Evolutionary conservation across 2,888 invertebrate species (phyloP).

Genomic region (Netelia melanura): DNA sequence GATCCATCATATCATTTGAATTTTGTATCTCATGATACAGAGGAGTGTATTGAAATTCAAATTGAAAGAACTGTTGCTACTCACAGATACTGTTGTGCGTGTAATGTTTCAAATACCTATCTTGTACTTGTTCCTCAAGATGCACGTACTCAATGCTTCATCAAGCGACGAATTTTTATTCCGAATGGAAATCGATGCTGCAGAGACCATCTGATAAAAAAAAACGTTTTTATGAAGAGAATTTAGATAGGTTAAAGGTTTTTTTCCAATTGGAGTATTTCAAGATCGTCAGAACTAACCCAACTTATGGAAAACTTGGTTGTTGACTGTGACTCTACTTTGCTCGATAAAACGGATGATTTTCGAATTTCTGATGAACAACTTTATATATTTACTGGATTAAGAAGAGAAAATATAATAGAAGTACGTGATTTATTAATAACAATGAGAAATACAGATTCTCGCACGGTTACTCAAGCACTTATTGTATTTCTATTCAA

Average conservation of each 20-base stretch:
- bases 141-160: constrained; percentile 16
- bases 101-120: no score
- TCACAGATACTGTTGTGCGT: no score
- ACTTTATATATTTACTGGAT: constrained; percentile 24
- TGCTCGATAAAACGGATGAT: constrained; percentile 25
- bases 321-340: constrained; percentile 39
- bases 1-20: no score
- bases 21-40: no score
- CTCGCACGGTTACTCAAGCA: constrained; percentile 30
- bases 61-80: no score
- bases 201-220: constrained; percentile 66
- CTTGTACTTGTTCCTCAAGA: constrained; percentile 60
- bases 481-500: constrained; percentile 52
- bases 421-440: background rate
- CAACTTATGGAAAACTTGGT: constrained; percentile 36
- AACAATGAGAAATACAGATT: constrained; percentile 32
- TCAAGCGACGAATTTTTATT: constrained; percentile 59
- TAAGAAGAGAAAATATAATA: constrained; percentile 10
- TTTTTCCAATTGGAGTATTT: no score
- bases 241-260: constrained; percentile 22
- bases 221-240: constrained; percentile 68
- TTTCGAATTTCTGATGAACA: constrained; percentile 21
- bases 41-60: no score
- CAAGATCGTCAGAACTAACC: background rate
- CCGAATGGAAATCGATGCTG: constrained; percentile 72